Evolutionary conservation across 2,797 vertebrate genomes (phyloP).

Genomic region (Pseudomugil gertrudae): DNA sequence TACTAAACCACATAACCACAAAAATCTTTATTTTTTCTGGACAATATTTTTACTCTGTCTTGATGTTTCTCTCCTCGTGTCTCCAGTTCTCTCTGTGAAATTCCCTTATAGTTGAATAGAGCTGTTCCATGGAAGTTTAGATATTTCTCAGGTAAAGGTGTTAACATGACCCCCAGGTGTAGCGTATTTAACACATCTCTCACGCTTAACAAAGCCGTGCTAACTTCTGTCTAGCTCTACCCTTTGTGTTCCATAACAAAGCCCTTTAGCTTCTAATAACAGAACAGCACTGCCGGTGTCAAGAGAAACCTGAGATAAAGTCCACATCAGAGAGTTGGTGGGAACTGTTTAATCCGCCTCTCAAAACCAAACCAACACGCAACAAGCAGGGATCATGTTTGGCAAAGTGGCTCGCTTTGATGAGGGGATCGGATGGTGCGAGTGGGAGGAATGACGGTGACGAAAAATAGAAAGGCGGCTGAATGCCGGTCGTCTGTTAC

Average conservation of each 20-base stretch:
- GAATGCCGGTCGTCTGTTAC: slow-evolving; percentile 52
- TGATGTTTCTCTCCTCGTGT: background rate
- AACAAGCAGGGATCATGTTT: slow-evolving; percentile 79
- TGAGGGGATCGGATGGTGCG: slow-evolving; percentile 72
- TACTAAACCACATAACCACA: background rate
- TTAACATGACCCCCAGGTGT: slow-evolving; percentile 76
- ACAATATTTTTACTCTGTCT: background rate
- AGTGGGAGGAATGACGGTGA: slow-evolving; percentile 49
- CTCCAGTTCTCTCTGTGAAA: background rate
- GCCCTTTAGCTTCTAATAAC: slow-evolving; percentile 79
- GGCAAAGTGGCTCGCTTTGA: slow-evolving; percentile 78
- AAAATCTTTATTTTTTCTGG: background rate
- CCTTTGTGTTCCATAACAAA: slow-evolving; percentile 82
- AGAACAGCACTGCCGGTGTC: slow-evolving; percentile 62
- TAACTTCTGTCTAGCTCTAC: slow-evolving; percentile 75
- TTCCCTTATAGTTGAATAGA: slow-evolving; percentile 30
- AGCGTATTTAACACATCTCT: slow-evolving; percentile 78
- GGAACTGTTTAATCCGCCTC: slow-evolving; percentile 80
- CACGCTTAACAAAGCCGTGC: slow-evolving; percentile 78
- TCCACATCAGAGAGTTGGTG: slow-evolving; percentile 77
- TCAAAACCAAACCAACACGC: slow-evolving; percentile 76
- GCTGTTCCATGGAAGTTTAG: slow-evolving; percentile 35
- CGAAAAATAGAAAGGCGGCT: slow-evolving; percentile 44
- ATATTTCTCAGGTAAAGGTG: slow-evolving; percentile 69
- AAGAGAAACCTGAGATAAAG: slow-evolving; percentile 79